phyloP scores from a whole-genome alignment of 2,797 vertebrate genomes.

The Gymnocypris eckloni region DNA sequence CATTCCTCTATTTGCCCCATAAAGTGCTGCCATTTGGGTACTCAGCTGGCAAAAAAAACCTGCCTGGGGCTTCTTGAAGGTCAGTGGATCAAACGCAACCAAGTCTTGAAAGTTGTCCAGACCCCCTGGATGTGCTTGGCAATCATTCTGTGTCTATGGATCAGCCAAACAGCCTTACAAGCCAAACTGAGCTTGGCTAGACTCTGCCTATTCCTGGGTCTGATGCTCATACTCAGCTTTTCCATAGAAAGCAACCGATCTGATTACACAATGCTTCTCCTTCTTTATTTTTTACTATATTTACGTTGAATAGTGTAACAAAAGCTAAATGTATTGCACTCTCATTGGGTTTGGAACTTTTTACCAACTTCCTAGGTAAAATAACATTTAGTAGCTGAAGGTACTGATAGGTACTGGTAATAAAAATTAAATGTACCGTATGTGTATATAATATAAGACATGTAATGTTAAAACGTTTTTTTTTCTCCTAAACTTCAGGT shows the following conservation, averaged over 20 bases:
- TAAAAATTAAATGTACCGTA: no score
- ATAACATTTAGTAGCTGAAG: no score
- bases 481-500: no score
- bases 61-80: conserved; percentile 45
- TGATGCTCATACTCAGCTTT: conserved; percentile 8
- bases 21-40: conserved; percentile 32
- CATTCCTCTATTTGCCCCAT: conserved; percentile 27
- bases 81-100: conserved; percentile 50
- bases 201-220: conserved; percentile 10
- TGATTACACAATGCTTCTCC: neutral
- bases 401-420: no score
- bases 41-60: conserved; percentile 38
- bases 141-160: conserved; percentile 26
- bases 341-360: neutral
- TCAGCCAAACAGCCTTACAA: conserved; percentile 35
- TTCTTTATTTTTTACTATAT: neutral
- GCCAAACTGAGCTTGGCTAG: conserved; percentile 2
- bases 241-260: conserved; percentile 27
- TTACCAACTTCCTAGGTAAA: neutral
- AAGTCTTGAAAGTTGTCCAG: conserved; percentile 44
- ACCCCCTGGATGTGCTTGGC: conserved; percentile 45
- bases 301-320: neutral
- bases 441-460: no score
- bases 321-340: neutral
- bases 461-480: no score